Base-by-base conservation (phyloP, 2,888 invertebrate species). In the Pardosa pseudoannulata region DNA sequence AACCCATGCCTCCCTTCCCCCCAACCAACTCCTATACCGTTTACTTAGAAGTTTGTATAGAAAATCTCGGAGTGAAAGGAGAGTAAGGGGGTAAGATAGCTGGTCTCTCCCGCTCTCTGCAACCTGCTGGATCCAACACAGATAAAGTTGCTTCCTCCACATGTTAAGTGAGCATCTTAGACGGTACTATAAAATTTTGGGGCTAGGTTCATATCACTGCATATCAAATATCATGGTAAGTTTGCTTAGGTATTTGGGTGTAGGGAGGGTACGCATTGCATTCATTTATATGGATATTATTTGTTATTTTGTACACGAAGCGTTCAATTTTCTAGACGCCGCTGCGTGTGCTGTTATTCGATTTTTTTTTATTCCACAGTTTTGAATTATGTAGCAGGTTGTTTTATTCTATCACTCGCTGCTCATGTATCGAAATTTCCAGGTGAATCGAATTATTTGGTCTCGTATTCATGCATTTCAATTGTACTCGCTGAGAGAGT, bases 21-120 rank as follows among this genome's bases (percentile, higher is more conserved):
- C 31, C n/a, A n/a, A n/a, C n/a, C n/a, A n/a, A n/a, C n/a, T n/a
- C n/a, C 64, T 65, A 80, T 65, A 29, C 65, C 79, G 72, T 80
- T 72, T 72, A 80, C 73, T 72, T 80, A 62, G 67, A 76, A n/a
- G 56, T 31, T 65, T 29, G 65, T 65, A 65, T 65, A 29, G 29
- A 29, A 65, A 76, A 19, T 27, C 50, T n/a, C n/a, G n/a, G n/a
- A n/a, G n/a, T n/a, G n/a, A n/a, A n/a, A n/a, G n/a, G n/a, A n/a
- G 56, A 2, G 56, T 23, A 23, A 23, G 56, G 5, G 56, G 56
- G 50, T n/a, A 32, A 23, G 64, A n/a, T 41, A 29, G 32, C 68
- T 23, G 27, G 65, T 65, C n/a, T 16, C n/a, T 28, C 29, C 36
- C 36, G 19, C n/a, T n/a, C n/a, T n/a, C n/a, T n/a, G n/a, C n/a